Evolutionary conservation across 2,113 vertebrate genomes (phyloP), one percentile per base, ranked within the genome.

Genomic region (Sander vitreus): DNA sequence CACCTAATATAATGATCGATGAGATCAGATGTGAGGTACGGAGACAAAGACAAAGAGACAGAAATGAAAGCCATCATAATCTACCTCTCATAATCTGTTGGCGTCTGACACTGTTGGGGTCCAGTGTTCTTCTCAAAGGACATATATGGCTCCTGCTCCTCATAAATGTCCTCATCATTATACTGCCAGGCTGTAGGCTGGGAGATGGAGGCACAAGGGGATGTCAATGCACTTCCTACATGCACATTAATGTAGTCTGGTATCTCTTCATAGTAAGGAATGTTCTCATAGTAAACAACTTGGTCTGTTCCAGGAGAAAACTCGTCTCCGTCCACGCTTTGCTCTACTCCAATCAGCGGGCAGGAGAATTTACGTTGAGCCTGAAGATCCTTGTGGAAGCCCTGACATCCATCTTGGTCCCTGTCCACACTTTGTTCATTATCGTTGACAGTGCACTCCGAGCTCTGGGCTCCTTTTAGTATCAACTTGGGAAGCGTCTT

Each of bases 251-350:
- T 88, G 79, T 98, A 97, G 62, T 97, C 96, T 0, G 94, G 85
- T 59, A 97, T 96, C 86, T 97, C 96, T 89, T 98, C 97, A 73
- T 97, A 97, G 73, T 94, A 73, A 76, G 92, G 71, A 18, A 96
- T 36, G 12, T 97, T 97, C 91, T 98, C 96, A 1, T 97, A 97
- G 78, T 94, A 90, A 0, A 85, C 86, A 16, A 36, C 83, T 30
- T 84, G 85, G 21, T 81, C 85, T 1, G 6, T 0, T 69, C 9
- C 78, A 2, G 14, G 16, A 65, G 5, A 54, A 60, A 89, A 39
- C 14, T 90, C 90, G 51, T 94, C 93, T 79, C 88, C 88, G 25
- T 85, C 45, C 36, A 93, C 93, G 14, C 78, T 93, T 79, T 92
- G 91, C 73, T 94, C 94, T 0, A 88, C 15, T 69, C 70, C 86